Evolutionary conservation across 2,113 vertebrate genomes (phyloP).

Genomic region (Heterocephalus glaber): DNA sequence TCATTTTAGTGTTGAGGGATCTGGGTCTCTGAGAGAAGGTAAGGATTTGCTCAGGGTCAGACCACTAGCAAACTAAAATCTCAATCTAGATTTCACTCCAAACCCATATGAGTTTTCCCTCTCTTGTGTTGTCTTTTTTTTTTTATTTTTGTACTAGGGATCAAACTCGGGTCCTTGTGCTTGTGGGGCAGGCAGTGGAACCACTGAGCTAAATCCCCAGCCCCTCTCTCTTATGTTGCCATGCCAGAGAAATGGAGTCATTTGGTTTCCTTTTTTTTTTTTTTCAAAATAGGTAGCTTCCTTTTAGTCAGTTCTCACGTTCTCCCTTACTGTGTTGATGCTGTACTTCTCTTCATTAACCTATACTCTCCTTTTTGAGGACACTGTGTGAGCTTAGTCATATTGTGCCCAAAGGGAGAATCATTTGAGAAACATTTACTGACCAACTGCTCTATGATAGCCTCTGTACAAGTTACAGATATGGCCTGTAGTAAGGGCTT

Average conservation of each 20-base stretch:
- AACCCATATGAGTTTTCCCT: neutral
- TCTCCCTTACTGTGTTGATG: neutral
- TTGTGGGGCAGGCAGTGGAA: too few species aligned
- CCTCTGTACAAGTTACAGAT: neutral
- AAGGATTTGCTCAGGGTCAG: neutral
- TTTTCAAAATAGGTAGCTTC: conserved; percentile 28
- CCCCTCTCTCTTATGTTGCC: neutral
- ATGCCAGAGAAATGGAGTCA: neutral
- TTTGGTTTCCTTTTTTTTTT: neutral
- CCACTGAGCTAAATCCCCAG: too few species aligned
- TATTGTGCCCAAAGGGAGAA: conserved; percentile 4
- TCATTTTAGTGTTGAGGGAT: conserved; percentile 29
- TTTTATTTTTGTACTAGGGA: too few species aligned
- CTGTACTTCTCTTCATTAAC: neutral
- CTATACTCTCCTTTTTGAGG: neutral
- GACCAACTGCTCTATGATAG: neutral
- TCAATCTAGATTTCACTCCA: conserved; percentile 24
- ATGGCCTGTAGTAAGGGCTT: neutral
- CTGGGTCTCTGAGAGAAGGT: neutral
- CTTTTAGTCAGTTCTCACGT: neutral
- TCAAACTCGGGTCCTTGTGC: too few species aligned
- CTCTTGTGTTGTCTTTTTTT: neutral
- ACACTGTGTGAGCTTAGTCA: neutral
- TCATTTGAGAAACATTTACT: conserved; percentile 25
- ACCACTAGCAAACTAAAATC: neutral